Evolutionary conservation across 2,113 vertebrate species (phyloP).

Genomic region (Leucosticte australis): DNA sequence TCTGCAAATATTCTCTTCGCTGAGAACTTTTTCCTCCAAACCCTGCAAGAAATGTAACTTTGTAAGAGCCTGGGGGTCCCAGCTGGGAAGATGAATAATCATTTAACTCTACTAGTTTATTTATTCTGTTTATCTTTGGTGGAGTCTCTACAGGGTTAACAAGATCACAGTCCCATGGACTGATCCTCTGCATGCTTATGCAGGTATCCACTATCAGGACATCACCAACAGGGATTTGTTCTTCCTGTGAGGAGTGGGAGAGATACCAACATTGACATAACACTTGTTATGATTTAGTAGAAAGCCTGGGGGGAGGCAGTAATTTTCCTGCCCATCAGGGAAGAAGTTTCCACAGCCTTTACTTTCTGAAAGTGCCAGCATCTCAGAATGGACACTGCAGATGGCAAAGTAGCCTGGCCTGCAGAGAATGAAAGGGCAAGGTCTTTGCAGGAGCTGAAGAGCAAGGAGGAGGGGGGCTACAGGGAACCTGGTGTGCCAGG

Average conservation of each 20-base stretch:
- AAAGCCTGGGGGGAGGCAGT: background rate
- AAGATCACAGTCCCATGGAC: background rate
- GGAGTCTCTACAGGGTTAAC: background rate
- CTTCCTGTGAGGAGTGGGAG: background rate
- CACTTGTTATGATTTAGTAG: background rate
- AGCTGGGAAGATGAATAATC: background rate
- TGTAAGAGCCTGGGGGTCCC: background rate
- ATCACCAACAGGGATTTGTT: background rate
- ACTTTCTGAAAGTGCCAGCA: background rate
- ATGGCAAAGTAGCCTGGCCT: background rate
- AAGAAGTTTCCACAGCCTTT: background rate
- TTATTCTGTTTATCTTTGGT: background rate
- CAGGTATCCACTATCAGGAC: background rate
- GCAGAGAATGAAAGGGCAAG: background rate
- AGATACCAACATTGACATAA: background rate
- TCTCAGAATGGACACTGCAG: background rate
- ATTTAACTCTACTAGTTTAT: background rate
- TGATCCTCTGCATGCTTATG: background rate
- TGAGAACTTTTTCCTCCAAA: background rate
- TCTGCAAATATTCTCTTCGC: background rate
- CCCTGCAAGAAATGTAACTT: background rate
- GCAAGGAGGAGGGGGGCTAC: background rate
- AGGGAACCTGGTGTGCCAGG: background rate
- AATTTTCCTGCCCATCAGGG: background rate
- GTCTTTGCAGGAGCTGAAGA: background rate